phyloP scores from a whole-genome alignment of 35 echinoderm and acorn worm genomes.

The Stichopus chloronotus region DNA sequence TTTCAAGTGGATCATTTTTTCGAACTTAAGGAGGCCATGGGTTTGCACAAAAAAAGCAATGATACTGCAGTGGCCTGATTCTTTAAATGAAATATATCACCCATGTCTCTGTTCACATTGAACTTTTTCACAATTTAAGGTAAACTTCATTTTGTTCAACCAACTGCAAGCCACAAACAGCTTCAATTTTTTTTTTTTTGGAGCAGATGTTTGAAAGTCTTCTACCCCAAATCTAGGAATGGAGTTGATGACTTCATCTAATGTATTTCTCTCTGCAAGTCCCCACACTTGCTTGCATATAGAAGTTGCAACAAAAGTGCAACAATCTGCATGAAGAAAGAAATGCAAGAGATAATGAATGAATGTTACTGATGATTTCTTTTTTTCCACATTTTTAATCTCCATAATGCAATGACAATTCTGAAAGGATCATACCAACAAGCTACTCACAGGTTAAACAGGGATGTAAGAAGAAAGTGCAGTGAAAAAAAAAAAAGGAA shows the following conservation, averaged over 20 bases:
- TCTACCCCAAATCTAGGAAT: neutral
- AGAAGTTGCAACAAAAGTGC: neutral
- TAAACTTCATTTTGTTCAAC: neutral
- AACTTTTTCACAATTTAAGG: no score
- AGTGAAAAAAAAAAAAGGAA: neutral
- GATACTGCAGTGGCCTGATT: no score
- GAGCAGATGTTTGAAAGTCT: neutral
- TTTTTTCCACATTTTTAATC: neutral
- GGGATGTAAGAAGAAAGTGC: neutral
- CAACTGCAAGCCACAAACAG: neutral
- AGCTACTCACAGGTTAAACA: neutral
- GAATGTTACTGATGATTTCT: neutral
- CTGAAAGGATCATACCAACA: neutral
- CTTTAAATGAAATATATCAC: no score
- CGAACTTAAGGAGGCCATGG: no score
- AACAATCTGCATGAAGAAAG: neutral
- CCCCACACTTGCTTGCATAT: neutral
- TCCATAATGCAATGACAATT: neutral
- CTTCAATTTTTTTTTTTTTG: neutral
- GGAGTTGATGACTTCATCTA: neutral
- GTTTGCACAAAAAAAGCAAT: no score
- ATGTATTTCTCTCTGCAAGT: neutral
- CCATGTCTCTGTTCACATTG: no score
- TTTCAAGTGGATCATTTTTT: neutral
- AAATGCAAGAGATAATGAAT: neutral